These are phyloP conservation scores for Ploceus nigricollis DNA, from an alignment of 2,113 vertebrate species.

Conservation along the genomic window DNA sequence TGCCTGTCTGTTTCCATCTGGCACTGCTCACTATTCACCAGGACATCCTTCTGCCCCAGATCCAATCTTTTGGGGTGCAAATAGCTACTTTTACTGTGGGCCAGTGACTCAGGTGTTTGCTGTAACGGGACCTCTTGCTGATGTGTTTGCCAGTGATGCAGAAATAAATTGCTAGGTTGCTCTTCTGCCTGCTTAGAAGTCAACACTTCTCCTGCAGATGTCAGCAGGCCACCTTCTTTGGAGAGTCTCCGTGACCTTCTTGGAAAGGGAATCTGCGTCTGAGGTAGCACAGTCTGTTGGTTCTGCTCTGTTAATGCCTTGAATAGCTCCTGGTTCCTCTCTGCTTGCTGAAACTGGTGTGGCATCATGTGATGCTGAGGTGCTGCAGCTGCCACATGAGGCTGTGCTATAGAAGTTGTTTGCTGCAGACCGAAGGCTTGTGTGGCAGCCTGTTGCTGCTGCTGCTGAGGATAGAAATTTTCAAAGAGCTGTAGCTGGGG, in stretches of 20 bases:
- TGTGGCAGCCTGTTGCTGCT: constrained; percentile 69
- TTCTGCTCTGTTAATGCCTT: constrained; percentile 78
- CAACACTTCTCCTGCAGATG: constrained; percentile 63
- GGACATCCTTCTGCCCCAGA: constrained; percentile 43
- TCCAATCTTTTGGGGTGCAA: constrained; percentile 16
- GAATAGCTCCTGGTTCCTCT: constrained; percentile 76
- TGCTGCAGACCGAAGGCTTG: constrained; percentile 72
- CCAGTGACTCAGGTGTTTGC: constrained; percentile 58
- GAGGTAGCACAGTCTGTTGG: constrained; percentile 77
- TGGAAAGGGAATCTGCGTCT: constrained; percentile 81
- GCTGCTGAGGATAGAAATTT: constrained; percentile 81
- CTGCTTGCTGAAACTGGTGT: constrained; percentile 74
- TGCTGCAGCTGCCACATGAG: constrained; percentile 74
- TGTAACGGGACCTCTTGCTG: constrained; percentile 68
- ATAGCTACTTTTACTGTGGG: constrained; percentile 43
- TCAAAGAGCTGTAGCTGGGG: constrained; percentile 81
- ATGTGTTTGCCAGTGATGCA: constrained; percentile 73
- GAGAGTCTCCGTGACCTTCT: constrained; percentile 91
- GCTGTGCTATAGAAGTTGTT: constrained; percentile 61
- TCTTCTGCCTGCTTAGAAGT: constrained; percentile 71
- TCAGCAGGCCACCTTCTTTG: constrained; percentile 85
- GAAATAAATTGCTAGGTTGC: constrained; percentile 66
- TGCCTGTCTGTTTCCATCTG: constrained; percentile 65
- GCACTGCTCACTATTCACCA: constrained; percentile 52
- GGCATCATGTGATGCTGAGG: constrained; percentile 77